These are phyloP conservation scores for Eleginops maclovinus DNA, from an alignment of 2,113 vertebrate genomes.

Conservation along the genomic window DNA sequence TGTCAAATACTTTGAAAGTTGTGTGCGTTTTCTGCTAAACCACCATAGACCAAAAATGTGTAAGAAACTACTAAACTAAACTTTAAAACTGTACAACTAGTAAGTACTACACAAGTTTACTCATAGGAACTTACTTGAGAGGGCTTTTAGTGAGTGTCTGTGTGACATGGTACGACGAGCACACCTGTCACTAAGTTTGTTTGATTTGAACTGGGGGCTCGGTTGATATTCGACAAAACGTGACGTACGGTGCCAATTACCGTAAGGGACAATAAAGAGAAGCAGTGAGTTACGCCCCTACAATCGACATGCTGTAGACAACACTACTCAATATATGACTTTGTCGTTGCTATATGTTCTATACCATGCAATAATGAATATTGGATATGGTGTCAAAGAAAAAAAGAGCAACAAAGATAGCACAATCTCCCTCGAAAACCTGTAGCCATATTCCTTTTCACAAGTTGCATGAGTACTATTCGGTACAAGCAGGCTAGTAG, in stretches of 20 bases:
- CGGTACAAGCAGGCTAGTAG: too few relatives aligned
- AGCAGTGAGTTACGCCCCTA: constrained; percentile 24
- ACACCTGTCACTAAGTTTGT: background rate
- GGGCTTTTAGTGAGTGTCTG: too few relatives aligned
- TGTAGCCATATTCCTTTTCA: background rate
- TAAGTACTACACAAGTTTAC: background rate
- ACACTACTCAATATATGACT: background rate
- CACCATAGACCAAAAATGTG: background rate
- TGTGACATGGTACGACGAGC: background rate
- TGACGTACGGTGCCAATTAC: constrained; percentile 11
- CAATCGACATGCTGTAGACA: too few relatives aligned
- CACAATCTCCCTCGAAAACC: background rate
- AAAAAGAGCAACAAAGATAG: background rate
- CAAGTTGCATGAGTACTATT: too few relatives aligned
- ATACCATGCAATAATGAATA: background rate
- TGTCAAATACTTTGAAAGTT: background rate
- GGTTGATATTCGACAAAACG: constrained; percentile 3
- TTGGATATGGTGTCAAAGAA: background rate
- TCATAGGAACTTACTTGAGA: background rate
- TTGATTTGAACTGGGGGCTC: too few relatives aligned
- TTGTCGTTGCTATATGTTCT: background rate
- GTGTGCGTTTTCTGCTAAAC: background rate
- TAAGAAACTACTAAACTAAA: too few relatives aligned
- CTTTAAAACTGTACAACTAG: too few relatives aligned
- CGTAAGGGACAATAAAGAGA: constrained; percentile 16